Evolutionary conservation across 2,888 invertebrate genomes (phyloP), one percentile per base, ranked within the genome.

Genomic region (Protophormia terraenovae): DNA sequence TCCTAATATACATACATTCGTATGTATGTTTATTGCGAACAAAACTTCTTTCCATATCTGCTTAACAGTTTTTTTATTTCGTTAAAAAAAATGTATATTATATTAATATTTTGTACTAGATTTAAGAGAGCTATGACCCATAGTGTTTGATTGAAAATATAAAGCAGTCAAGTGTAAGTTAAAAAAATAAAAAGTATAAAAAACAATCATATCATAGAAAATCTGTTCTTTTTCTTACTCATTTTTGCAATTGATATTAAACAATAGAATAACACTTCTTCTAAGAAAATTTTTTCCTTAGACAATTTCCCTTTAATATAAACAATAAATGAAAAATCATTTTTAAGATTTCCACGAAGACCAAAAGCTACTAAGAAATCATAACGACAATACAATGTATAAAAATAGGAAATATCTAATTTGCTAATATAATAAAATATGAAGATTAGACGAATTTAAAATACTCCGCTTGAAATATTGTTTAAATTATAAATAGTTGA

Each of bases 231-330:
- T 45, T 67, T 45, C 27, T 24, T 0, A 29, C 27, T 29, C 14
- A 29, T 45, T 3, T 16, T 45, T 58, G 38, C 45, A 58, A 58
- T 58, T 77, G 55, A 67, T 77, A 58, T 58, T 1, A 77, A 64
- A 38, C 60, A 62, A 29, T 41, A 19, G 35, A 38, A 24, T 16
- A 58, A 58, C 22, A 50, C 50, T 67, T 60, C 8, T 73, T 47
- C n/a, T 22, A 14, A 19, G 4, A 27, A 16, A 38, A 16, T n/a
- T 64, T 38, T 2, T 29, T 64, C 3, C 3, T 8, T 41, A 12
- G n/a, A 55, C 3, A 53, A 38, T 41, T 41, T 41, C 12, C 16
- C 4, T 75, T 22, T 3, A n/a, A 62, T n/a, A n/a, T 27, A 24
- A 3, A 16, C 6, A 60, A 22, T 6, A 32, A 58, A 41, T 16